These are phyloP conservation scores for Proteles cristata DNA, from an alignment of 2,113 vertebrate genomes.

Conservation along the genomic window DNA sequence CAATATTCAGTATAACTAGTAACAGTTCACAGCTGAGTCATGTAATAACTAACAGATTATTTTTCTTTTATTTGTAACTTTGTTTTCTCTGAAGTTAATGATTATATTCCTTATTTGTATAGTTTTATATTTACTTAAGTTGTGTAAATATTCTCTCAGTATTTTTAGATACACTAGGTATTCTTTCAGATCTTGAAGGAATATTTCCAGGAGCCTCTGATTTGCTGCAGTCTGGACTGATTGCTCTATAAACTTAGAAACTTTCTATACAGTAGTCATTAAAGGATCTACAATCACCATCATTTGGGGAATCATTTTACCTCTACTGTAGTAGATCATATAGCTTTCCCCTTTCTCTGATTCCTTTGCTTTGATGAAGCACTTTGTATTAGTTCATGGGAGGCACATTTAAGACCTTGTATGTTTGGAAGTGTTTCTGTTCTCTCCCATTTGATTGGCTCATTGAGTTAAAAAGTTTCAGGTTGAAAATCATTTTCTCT, in stretches of 20 bases:
- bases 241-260: neutral
- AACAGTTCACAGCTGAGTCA: neutral
- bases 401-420: neutral
- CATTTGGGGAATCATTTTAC: neutral
- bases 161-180: neutral
- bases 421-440: conserved; percentile 5
- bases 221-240: neutral
- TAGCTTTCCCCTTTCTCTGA: neutral
- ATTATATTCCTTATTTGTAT: neutral
- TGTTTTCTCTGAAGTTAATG: neutral
- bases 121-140: neutral
- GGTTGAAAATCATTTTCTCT: conserved; percentile 18
- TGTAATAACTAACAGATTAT: neutral
- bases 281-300: neutral
- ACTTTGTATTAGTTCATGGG: neutral
- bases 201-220: neutral
- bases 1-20: neutral
- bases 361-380: neutral
- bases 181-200: neutral
- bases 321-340: neutral
- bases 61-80: neutral
- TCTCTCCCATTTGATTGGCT: neutral
- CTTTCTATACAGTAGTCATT: neutral
- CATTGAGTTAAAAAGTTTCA: neutral
- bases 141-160: neutral